Base-by-base conservation (phyloP, 2,113 vertebrate species). In the Myotis davidii region DNA sequence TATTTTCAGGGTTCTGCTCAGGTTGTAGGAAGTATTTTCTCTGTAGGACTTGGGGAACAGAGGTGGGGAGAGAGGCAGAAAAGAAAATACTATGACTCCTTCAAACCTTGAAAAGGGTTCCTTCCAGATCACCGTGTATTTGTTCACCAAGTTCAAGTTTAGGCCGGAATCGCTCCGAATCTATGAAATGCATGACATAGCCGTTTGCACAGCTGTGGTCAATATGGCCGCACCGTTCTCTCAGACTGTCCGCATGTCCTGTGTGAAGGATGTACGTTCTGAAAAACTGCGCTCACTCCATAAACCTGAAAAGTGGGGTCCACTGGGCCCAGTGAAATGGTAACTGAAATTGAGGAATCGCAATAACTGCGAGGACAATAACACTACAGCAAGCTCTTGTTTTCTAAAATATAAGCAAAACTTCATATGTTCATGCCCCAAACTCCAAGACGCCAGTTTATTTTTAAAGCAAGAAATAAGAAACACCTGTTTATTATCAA, bases 401-500 rank as follows among this genome's bases (percentile, higher is more conserved):
- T 86, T 94, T 74, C 89, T 65, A 52, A 95, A 93, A 52, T 78
- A 67, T 23, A 65, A 14, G 7, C 14, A 61, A 85, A 94, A 59
- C 59, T 96, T 89, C 52, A 4, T 77, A 83, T 92, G 92, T 92
- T 95, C 90, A 76, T 83, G 74, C n/a, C 61, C 16, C 67, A 96
- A 70, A 90, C 18, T 92, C 56, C 70, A 85, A 96, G 74, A 69
- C 65, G 67, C 73, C 69, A 70, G 74, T 81, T 92, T 96, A 97
- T 97, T 97, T 96, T 96, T 97, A 85, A 95, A 95, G 90, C 77
- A 74, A 87, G 73, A 79, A 96, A 92, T 32, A 88, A 94, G 95
- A 86, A 95, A 96, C 97, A 97, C 85, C 94, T 97, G 96, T 56
- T 94, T 94, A 95, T 97, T 94, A 97, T 94, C 85, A 86, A 88